phyloP scores from a whole-genome alignment of 2,888 invertebrate genomes.

The Emmelina monodactyla region DNA sequence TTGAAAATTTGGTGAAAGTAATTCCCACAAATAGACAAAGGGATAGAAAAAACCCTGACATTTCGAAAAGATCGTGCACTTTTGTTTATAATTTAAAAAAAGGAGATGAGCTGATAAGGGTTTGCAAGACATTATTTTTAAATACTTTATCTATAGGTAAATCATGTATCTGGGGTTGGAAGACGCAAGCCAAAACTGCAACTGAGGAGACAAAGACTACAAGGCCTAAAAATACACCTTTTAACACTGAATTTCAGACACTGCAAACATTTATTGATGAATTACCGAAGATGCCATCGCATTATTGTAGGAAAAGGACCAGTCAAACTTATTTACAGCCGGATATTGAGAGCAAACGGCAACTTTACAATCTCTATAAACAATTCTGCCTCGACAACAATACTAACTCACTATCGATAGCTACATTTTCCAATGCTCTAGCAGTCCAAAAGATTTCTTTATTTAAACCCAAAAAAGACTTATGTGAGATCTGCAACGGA shows the following conservation, averaged over 20 bases:
- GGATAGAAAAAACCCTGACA: conserved; percentile 11
- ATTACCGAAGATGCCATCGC: conserved; percentile 11
- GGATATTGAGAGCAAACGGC: conserved; percentile 8
- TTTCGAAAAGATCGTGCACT: conserved; percentile 5
- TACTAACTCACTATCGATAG: conserved; percentile 6
- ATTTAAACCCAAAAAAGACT: conserved; percentile 10
- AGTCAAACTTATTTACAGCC: conserved; percentile 8
- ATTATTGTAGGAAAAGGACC: conserved; percentile 12
- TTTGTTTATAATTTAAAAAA: conserved; percentile 6
- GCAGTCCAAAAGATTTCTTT: conserved; percentile 6
- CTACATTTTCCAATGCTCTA: conserved; percentile 8
- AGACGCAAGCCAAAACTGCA: conserved; percentile 3
- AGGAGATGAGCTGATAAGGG: conserved; percentile 5
- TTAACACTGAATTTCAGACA: neutral
- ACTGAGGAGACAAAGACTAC: conserved; percentile 3
- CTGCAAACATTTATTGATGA: conserved; percentile 5
- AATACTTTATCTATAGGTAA: conserved; percentile 5
- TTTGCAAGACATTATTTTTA: conserved; percentile 8
- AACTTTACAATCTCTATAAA: conserved; percentile 10
- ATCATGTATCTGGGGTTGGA: conserved; percentile 8
- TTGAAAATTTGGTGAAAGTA: conserved; percentile 11
- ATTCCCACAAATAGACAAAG: conserved; percentile 11
- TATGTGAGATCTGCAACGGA: conserved; percentile 8
- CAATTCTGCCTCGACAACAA: conserved; percentile 7
- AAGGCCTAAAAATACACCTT: neutral